Evolutionary conservation across 64 coral and sea anemone species (phyloP).

Genomic region (Cladopsammia gracilis): DNA sequence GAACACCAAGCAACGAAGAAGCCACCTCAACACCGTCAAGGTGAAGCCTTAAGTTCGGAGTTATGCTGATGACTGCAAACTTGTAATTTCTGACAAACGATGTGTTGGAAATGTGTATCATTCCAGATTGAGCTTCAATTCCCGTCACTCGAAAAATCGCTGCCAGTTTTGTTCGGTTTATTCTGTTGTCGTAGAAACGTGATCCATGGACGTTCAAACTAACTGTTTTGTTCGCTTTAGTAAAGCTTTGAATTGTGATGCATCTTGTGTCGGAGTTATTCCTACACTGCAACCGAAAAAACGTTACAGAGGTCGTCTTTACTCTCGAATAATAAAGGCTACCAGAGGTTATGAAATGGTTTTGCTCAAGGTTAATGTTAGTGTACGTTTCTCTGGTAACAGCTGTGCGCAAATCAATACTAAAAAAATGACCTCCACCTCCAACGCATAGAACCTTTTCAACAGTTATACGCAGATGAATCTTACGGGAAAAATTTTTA

Average conservation of each 20-base stretch:
- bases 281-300: background rate
- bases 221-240: background rate
- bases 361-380: background rate
- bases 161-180: background rate
- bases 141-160: background rate
- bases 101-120: background rate
- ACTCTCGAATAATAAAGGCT: slow-evolving; percentile 12
- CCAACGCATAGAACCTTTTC: background rate
- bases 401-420: background rate
- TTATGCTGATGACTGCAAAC: background rate
- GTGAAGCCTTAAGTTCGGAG: background rate
- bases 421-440: background rate
- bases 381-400: background rate
- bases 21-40: background rate
- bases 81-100: background rate
- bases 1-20: background rate
- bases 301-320: background rate
- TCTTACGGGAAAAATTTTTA: background rate
- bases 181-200: background rate
- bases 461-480: background rate
- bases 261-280: background rate
- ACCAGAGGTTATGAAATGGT: background rate
- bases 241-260: background rate
- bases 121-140: background rate
- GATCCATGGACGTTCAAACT: background rate